A percentile compares a stretch with the other conserved stretches of the same genome.
Evolutionary conservation across 2,888 invertebrate genomes (phyloP).

Genomic region (Drosophila borealis): DNA sequence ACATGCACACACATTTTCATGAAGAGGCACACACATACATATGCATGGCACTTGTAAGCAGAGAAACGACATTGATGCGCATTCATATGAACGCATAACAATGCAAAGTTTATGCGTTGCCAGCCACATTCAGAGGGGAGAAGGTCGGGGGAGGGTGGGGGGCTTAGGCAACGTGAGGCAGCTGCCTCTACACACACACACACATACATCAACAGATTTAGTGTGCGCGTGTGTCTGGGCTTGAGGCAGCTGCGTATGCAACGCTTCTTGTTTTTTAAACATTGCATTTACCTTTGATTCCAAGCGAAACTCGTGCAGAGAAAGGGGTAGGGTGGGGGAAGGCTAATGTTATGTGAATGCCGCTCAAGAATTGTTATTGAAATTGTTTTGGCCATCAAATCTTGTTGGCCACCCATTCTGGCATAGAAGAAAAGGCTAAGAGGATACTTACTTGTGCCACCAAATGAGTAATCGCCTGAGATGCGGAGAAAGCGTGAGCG

Average conservation of each 20-base stretch:
- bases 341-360: conserved; percentile 54
- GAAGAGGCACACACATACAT: neutral
- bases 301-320: conserved; percentile 10
- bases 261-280: conserved; percentile 52
- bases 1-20: conserved; percentile 13
- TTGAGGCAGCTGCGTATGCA: conserved; percentile 71
- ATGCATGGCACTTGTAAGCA: conserved; percentile 29
- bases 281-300: conserved; percentile 80
- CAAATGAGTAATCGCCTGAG: conserved; percentile 90
- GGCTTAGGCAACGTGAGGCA: conserved; percentile 24
- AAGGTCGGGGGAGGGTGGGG: neutral
- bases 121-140: conserved; percentile 22
- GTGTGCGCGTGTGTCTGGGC: conserved; percentile 16
- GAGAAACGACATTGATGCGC: conserved; percentile 62
- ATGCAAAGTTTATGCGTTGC: conserved; percentile 77
- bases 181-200: conserved; percentile 31
- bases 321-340: neutral
- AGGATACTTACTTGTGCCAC: conserved; percentile 89
- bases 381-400: conserved; percentile 78
- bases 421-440: conserved; percentile 21
- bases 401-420: conserved; percentile 32
- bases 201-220: conserved; percentile 14
- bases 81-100: conserved; percentile 74
- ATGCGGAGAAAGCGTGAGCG: conserved; percentile 14
- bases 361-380: conserved; percentile 79